A percentile compares a stretch with the other conserved stretches of the same genome.
Conservation (phyloP, 2,888 invertebrate species). For the Epinotia bilunana region DNA sequence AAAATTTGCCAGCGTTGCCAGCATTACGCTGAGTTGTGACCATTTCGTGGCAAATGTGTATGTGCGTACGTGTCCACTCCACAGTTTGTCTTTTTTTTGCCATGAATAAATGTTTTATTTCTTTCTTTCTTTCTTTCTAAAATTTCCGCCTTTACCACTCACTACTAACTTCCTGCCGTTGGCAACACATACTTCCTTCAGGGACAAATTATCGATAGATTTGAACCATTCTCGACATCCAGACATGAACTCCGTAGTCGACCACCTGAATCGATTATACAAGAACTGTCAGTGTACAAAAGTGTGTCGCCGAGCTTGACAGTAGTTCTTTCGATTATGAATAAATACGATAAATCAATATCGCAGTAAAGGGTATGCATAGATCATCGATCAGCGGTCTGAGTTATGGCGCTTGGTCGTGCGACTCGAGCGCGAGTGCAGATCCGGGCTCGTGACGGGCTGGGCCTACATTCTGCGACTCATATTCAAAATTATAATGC, state of each 20-base stretch:
- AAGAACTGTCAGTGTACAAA: too few relatives aligned
- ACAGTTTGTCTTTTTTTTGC: too few relatives aligned
- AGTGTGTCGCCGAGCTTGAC: not conserved
- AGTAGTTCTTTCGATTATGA: not conserved
- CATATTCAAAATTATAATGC: not conserved
- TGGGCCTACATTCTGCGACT: not conserved
- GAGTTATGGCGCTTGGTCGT: not conserved
- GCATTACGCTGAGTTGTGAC: too few relatives aligned
- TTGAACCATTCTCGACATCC: not conserved
- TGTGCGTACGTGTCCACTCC: too few relatives aligned
- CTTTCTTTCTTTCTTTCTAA: too few relatives aligned
- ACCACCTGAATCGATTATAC: too few relatives aligned
- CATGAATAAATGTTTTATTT: too few relatives aligned
- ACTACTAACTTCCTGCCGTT: not conserved
- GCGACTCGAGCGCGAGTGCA: not conserved
- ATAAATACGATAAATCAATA: constrained; percentile 12
- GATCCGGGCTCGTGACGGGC: constrained; percentile 18
- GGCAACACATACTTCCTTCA: not conserved
- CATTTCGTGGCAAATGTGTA: too few relatives aligned
- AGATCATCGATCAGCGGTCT: constrained; percentile 10
- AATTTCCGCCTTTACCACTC: too few relatives aligned
- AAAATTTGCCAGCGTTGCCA: too few relatives aligned
- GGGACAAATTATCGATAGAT: not conserved
- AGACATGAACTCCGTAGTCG: too few relatives aligned
- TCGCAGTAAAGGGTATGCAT: not conserved